Evolutionary conservation across 2,888 invertebrate genomes (phyloP), one percentile per base, ranked within the genome.

Genomic region (Plusia festucae): DNA sequence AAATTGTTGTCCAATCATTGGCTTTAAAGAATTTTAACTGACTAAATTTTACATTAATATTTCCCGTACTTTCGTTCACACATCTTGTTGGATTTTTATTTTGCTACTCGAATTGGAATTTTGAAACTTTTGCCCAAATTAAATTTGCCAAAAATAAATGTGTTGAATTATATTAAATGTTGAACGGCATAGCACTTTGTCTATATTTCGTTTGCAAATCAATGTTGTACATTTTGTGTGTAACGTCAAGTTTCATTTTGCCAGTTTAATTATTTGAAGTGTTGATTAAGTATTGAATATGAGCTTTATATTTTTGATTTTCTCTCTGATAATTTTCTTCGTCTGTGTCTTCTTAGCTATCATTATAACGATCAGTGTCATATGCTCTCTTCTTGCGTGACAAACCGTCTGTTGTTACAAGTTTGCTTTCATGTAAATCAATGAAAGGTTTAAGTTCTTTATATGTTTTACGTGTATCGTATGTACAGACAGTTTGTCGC

Each of bases 301-400:
- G 86, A 86, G 93, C 94, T 94, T 94, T 84, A 85, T 89, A 84
- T 91, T 91, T 91, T 90, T 73, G 77, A 89, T 85, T 91, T 90
- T 82, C 85, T 88, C 82, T 90, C 84, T 89, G 84, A 89, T 89
- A 86, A 89, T 91, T 87, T 90, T 90, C 87, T 90, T 90, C 89
- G 89, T 93, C 89, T 93, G 90, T 93, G 93, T 93, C 89, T 92
- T 92, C 88, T 91, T 94, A 94, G 94, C 89, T 93, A 89, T 93
- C 91, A 93, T 94, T 91, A 90, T 85, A 86, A 90, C 80, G 83
- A 88, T 92, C 91, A 90, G 81, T 92, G 91, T 94, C 93, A 93
- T 93, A 87, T 87, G 93, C 93, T 94, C 93, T 93, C 84, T 91
- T 90, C 88, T 87, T 83, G 83, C 89, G 88, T 76, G 87, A 87